phyloP scores from a whole-genome alignment of 2,888 invertebrate genomes.

The Acleris sparsana region DNA sequence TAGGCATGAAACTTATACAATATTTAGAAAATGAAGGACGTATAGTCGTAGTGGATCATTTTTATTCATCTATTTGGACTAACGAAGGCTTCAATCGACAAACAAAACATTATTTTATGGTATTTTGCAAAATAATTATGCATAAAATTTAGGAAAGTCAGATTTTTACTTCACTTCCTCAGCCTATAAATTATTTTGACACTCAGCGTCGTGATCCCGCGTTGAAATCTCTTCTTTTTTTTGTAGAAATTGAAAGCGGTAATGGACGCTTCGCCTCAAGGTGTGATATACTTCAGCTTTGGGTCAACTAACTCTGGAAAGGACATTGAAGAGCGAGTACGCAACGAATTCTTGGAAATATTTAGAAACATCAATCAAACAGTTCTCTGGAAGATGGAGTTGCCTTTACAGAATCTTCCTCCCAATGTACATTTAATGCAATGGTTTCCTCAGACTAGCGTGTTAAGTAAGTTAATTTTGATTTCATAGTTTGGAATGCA shows the following conservation, averaged over 20 bases:
- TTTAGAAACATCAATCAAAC: slow-evolving; percentile 35
- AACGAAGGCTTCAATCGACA: too few species aligned
- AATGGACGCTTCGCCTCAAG: slow-evolving; percentile 35
- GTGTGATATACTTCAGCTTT: slow-evolving; percentile 38
- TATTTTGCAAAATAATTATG: too few species aligned
- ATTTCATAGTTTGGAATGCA: background rate
- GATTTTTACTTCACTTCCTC: too few species aligned
- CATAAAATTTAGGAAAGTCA: too few species aligned
- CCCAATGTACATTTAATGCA: slow-evolving; percentile 34
- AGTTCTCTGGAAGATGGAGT: slow-evolving; percentile 38
- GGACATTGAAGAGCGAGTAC: slow-evolving; percentile 22
- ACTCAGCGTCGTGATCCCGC: too few species aligned
- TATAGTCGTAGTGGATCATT: too few species aligned
- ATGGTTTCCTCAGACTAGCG: slow-evolving; percentile 38
- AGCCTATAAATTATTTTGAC: too few species aligned
- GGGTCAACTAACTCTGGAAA: slow-evolving; percentile 30
- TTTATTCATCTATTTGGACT: too few species aligned
- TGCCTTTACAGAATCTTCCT: slow-evolving; percentile 26
- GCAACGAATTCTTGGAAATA: slow-evolving; percentile 23
- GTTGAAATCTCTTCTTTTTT: background rate
- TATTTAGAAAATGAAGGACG: too few species aligned
- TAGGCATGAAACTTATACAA: too few species aligned
- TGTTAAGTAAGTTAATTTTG: slow-evolving; percentile 29
- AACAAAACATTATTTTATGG: too few species aligned
- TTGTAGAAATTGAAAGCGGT: slow-evolving; percentile 32